These are phyloP conservation scores for Automeris io DNA, from an alignment of 2,888 invertebrate genomes.

Conservation along the genomic window DNA sequence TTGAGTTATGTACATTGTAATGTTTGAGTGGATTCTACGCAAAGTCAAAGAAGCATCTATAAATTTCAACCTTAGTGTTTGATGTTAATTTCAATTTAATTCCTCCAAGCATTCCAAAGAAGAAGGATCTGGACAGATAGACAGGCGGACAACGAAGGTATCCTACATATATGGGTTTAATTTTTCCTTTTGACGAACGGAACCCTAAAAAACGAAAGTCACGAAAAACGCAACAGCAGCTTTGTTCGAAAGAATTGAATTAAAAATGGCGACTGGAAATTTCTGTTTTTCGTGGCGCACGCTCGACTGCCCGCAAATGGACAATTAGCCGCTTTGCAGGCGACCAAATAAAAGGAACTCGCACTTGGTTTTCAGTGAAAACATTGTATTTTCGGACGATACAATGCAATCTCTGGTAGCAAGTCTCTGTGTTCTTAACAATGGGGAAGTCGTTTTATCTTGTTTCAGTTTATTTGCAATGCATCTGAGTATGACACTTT, in stretches of 20 bases:
- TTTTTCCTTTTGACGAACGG: no score
- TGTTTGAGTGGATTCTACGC: no score
- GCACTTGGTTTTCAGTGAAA: constrained; percentile 35
- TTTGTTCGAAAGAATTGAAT: constrained; percentile 69
- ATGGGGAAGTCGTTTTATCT: neutral
- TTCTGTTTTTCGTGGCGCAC: constrained; percentile 57
- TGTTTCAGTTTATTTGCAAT: neutral
- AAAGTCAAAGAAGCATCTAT: no score
- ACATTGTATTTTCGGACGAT: constrained; percentile 33
- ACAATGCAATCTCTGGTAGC: constrained; percentile 6
- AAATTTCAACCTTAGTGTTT: no score
- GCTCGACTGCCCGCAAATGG: constrained; percentile 67
- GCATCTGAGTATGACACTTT: no score
- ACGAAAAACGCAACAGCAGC: constrained; percentile 60
- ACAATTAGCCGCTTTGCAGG: constrained; percentile 50
- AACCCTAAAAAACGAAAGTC: constrained; percentile 30
- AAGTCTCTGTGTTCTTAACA: constrained; percentile 3
- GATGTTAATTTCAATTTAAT: no score
- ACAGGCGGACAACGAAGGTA: no score
- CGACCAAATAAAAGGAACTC: constrained; percentile 11
- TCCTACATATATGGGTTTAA: no score
- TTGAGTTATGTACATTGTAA: no score
- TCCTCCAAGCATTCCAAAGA: no score
- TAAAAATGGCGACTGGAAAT: constrained; percentile 60
- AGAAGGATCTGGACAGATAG: no score